Conservation (phyloP, 2,888 invertebrate species). For the Cinara cedri region DNA sequence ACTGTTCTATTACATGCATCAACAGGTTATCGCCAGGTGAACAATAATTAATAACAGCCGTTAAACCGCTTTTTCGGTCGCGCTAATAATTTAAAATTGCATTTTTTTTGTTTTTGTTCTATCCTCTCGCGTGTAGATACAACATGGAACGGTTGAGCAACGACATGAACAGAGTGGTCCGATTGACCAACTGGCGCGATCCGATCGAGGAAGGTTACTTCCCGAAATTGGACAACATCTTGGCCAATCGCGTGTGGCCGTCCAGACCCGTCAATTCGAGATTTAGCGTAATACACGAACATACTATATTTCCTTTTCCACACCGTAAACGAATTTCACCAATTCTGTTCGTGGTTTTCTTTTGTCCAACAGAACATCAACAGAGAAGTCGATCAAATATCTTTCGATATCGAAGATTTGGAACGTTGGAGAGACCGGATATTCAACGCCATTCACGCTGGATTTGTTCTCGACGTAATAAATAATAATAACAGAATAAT, state of each 20-base stretch:
- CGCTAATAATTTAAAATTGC: too few species aligned
- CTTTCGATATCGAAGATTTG: slow-evolving; percentile 73
- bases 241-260: slow-evolving; percentile 78
- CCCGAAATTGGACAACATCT: slow-evolving; percentile 80
- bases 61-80: too few species aligned
- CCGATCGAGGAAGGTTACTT: slow-evolving; percentile 82
- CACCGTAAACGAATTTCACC: background rate
- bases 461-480: slow-evolving; percentile 68
- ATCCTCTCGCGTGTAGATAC: slow-evolving; percentile 66
- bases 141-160: slow-evolving; percentile 79
- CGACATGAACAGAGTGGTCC: slow-evolving; percentile 69
- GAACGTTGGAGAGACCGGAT: slow-evolving; percentile 79
- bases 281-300: slow-evolving; percentile 58
- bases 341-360: background rate
- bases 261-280: slow-evolving; percentile 65
- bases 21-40: slow-evolving; percentile 72
- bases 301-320: background rate
- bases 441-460: slow-evolving; percentile 73
- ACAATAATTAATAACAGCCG: background rate
- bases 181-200: slow-evolving; percentile 71
- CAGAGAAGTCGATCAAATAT: slow-evolving; percentile 73
- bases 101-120: background rate
- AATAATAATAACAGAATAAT: too few species aligned
- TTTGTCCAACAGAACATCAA: slow-evolving; percentile 68
- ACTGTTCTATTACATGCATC: slow-evolving; percentile 81